phyloP scores from a whole-genome alignment of 2,797 vertebrate genomes.

The Lutjanus campechanus region DNA sequence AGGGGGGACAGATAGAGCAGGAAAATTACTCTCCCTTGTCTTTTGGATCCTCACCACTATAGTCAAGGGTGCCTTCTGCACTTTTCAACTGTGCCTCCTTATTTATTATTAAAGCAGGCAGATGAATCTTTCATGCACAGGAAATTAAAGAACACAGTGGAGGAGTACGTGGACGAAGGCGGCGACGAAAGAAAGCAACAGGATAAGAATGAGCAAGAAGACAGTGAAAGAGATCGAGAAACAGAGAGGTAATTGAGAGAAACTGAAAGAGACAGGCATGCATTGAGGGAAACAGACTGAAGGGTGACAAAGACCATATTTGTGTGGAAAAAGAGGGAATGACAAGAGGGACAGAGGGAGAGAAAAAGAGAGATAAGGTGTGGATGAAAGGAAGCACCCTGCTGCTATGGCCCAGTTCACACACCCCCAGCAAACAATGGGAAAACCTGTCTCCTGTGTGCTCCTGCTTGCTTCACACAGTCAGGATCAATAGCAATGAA shows the following conservation, averaged over 20 bases:
- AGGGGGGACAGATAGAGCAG: conserved; percentile 43
- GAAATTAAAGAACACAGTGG: conserved; percentile 82
- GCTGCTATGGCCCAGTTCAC: conserved; percentile 50
- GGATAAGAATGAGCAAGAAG: conserved; percentile 22
- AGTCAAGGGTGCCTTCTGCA: conserved; percentile 59
- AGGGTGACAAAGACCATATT: conserved; percentile 26
- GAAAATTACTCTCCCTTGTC: conserved; percentile 59
- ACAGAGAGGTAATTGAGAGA: conserved; percentile 22
- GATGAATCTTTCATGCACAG: conserved; percentile 84
- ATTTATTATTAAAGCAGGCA: conserved; percentile 80
- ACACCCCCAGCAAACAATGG: conserved; percentile 42
- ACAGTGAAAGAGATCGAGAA: not conserved
- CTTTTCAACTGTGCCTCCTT: conserved; percentile 73
- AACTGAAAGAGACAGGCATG: conserved; percentile 25
- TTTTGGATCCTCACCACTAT: conserved; percentile 51
- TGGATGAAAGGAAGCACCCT: conserved; percentile 48
- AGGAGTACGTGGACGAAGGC: conserved; percentile 54
- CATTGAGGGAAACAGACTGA: conserved; percentile 22
- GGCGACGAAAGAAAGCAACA: conserved; percentile 53
- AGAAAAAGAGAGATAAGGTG: conserved; percentile 12
- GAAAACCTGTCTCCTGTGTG: conserved; percentile 11
- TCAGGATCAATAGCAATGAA: conserved; percentile 38
- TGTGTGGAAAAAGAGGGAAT: conserved; percentile 28
- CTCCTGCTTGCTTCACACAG: conserved; percentile 36
- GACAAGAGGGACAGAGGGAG: not conserved